A percentile compares a stretch with the other conserved stretches of the same genome.
Conservation (phyloP, 2,888 invertebrate species). For the Cosmia trapezina region DNA sequence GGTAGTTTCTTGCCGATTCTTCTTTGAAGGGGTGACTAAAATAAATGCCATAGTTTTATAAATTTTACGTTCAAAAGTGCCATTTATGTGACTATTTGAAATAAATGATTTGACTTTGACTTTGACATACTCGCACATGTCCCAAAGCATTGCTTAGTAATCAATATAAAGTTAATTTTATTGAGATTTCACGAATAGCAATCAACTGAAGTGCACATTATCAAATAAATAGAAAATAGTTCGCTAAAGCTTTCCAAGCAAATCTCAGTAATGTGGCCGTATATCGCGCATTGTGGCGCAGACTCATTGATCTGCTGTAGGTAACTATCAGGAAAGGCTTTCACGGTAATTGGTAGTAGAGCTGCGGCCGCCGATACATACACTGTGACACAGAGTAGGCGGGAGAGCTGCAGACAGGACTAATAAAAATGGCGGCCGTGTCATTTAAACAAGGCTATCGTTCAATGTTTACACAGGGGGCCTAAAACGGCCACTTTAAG, state of each 20-base stretch:
- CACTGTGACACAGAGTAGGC: constrained; percentile 24
- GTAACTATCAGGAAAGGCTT: constrained; percentile 66
- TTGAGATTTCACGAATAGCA: constrained; percentile 15
- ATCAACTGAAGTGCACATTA: constrained; percentile 32
- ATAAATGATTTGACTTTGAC: no score
- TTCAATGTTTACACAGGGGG: neutral
- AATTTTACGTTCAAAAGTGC: no score
- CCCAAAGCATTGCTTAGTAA: constrained; percentile 2
- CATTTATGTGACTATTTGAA: no score
- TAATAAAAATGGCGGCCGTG: neutral
- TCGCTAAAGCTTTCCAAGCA: constrained; percentile 14
- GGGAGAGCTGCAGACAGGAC: neutral
- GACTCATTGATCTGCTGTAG: constrained; percentile 52
- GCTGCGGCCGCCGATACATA: constrained; percentile 21
- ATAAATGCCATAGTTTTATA: no score
- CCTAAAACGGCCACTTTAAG: no score
- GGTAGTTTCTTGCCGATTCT: no score
- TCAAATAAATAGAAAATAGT: constrained; percentile 15
- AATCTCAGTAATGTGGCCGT: constrained; percentile 44
- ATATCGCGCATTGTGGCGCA: constrained; percentile 34
- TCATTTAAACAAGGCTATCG: neutral
- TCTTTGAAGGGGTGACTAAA: no score
- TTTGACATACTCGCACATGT: no score
- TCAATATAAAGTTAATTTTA: constrained; percentile 6
- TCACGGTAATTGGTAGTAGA: constrained; percentile 70